Base-by-base conservation (phyloP, 2,113 vertebrate genomes). In the Takifugu bimaculatus region DNA sequence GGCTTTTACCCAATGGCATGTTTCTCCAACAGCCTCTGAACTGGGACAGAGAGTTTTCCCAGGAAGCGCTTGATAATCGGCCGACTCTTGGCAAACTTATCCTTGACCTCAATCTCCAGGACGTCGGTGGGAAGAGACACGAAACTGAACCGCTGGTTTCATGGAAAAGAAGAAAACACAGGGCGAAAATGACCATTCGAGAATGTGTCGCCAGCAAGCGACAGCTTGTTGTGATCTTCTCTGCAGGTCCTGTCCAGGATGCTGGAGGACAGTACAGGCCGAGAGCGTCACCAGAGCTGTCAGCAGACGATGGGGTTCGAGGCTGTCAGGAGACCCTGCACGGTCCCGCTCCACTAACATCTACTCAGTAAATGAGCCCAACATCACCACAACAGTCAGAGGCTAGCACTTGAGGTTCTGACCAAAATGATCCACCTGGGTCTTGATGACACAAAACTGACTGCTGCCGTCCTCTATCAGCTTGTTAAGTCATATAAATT, bases 11-110 rank as follows among this genome's bases (percentile, higher is more conserved):
- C 96, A 26, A 99, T 98, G 53, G 97, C 97, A 26, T 98, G 93
- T 85, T 95, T 97, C 77, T 99, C 97, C 87, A 99, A 82, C 48
- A 99, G 93, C 65, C 96, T 93, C 63, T 99, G 97, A 7, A 99
- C 97, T 0, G 97, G 97, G 83, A 98, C 94, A 0, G 93, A 95
- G 45, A 99, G 88, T 81, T 97, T 98, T 74, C 97, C 97, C 72
- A 99, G 88, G 82, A 99, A 99, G 48, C 96, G 94, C 43, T 97
- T 98, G 90, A 99, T 98, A 89, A 98, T 99, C 0, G 97, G 97
- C 5, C 97, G 92, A 76, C 97, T 99, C 82, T 98, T 99, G 54
- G 95, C 94, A 78, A 99, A 99, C 85, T 99, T 99, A 79, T 99
- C 97, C 83, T 99, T 99, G 70, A 99, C 96, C 86, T 99, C 96